Percentiles rank a stretch among this genome's conserved stretches.
Conservation (phyloP, 2,797 vertebrate genomes). For the Cirrhinus molitorella region DNA sequence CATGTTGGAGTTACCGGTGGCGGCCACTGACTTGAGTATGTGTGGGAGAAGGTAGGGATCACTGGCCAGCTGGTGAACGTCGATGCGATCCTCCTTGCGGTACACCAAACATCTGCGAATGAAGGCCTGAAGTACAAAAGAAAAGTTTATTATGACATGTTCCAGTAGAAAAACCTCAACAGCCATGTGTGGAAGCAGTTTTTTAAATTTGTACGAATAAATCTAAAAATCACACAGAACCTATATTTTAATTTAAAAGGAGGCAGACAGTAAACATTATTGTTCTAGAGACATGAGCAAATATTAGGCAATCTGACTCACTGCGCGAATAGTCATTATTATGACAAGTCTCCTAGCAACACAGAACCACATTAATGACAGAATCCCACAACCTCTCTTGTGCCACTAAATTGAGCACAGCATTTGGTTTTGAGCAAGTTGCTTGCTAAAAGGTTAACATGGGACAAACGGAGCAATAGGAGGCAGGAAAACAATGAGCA, state of each 20-base stretch:
- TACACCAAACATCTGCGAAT: constrained; percentile 97
- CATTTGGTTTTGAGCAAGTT: not conserved
- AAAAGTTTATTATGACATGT: not conserved
- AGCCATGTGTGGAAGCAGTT: not conserved
- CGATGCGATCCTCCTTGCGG: constrained; percentile 98
- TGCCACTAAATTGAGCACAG: not conserved
- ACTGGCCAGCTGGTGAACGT: constrained; percentile 97
- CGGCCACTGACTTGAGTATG: constrained; percentile 97
- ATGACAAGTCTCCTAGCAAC: constrained; percentile 17
- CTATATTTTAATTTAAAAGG: not conserved
- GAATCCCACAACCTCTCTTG: not conserved
- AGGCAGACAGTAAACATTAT: not conserved
- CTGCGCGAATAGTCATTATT: not conserved
- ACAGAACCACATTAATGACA: not conserved
- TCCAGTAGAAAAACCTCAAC: not conserved
- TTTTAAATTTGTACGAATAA: too few relatives aligned
- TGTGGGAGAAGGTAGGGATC: constrained; percentile 98
- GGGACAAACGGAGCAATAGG: not conserved
- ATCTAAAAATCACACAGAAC: not conserved
- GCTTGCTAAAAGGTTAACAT: not conserved
- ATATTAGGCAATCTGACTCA: not conserved
- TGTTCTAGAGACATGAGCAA: not conserved
- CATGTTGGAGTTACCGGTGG: constrained; percentile 89
- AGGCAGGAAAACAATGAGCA: not conserved
- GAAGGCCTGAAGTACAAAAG: constrained; percentile 84